Base-by-base conservation (phyloP, 1,140 invertebrate genomes). In the Harpegnathos saltator region DNA sequence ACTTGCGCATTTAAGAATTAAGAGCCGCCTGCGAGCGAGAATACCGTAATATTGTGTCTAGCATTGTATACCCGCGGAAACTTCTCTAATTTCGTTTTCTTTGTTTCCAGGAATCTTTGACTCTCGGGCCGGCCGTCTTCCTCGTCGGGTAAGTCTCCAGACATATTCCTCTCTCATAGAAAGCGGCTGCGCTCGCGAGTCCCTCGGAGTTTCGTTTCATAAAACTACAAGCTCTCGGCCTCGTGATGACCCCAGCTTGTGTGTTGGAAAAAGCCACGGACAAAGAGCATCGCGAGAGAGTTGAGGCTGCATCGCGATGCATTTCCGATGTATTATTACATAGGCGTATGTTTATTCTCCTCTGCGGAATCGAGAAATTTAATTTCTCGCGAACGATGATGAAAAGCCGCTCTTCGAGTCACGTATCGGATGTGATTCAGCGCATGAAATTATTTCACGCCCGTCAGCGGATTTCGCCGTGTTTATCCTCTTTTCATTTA, bases 61-160 rank as follows among this genome's bases (percentile, higher is more conserved):
- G 29, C 50, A 38, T 3, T 38, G 29, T 24, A 24, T 48, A 22
- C n/a, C 26, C 29, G 26, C n/a, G 17, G 38, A 69, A 80, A 80
- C 75, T 71, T 80, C 52, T 80, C 75, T 80, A 80, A 80, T 71
- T 44, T 80, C 7, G 52, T 80, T 80, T 59, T 80, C 38, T 80
- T 80, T 80, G 65, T 80, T 80, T 3, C 38, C 65, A 80, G 75
- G 52, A 52, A 80, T 80, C 19, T 80, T 9, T 69, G 65, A 80
- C 24, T n/a, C 24, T 22, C 75, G n/a, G n/a, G 63, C 5, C 12
- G 65, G 52, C 50, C 38, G 24, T 52, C 33, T 29, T 69, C 63
- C 14, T 68, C 52, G 17, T 71, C 65, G 52, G 63, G 75, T 80
- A 59, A 71, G 75, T 80, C 38, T 59, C 9, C 24, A 19, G 69